These are phyloP conservation scores for Didymodactylos carnosus DNA, from an alignment of 2,888 invertebrate genomes.

Conservation along the genomic window DNA sequence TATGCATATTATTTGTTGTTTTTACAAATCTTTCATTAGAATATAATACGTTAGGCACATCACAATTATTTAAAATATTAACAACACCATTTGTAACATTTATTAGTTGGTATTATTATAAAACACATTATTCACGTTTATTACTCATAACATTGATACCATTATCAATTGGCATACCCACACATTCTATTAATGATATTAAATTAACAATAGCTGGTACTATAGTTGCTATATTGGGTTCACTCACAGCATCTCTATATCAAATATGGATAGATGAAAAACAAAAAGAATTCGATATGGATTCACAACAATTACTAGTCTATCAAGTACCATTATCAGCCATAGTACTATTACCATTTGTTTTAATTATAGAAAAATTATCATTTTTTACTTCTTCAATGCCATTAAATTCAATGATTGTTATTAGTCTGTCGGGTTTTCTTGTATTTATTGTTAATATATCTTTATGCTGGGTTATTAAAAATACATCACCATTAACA, in stretches of 20 bases:
- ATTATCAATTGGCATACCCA: too few relatives aligned
- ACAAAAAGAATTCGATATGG: constrained; percentile 42
- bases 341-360: constrained; percentile 32
- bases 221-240: too few relatives aligned
- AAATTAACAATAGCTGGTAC: too few relatives aligned
- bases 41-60: constrained; percentile 42
- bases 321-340: constrained; percentile 45
- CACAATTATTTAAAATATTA: constrained; percentile 42
- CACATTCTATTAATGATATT: too few relatives aligned
- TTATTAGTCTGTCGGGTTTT: constrained; percentile 36
- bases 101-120: constrained; percentile 39
- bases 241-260: too few relatives aligned
- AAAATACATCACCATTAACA: constrained; percentile 42
- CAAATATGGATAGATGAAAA: constrained; percentile 42
- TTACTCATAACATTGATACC: too few relatives aligned
- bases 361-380: constrained; percentile 41
- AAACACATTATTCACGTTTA: constrained; percentile 36
- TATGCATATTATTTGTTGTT: constrained; percentile 44
- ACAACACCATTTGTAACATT: constrained; percentile 42
- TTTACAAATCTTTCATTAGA: constrained; percentile 43
- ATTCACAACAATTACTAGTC: constrained; percentile 43
- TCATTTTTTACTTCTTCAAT: too few relatives aligned
- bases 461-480: constrained; percentile 45
- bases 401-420: too few relatives aligned
- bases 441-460: constrained; percentile 42